Conservation (phyloP, 2,888 invertebrate genomes). For the Drosophila bunnanda region DNA sequence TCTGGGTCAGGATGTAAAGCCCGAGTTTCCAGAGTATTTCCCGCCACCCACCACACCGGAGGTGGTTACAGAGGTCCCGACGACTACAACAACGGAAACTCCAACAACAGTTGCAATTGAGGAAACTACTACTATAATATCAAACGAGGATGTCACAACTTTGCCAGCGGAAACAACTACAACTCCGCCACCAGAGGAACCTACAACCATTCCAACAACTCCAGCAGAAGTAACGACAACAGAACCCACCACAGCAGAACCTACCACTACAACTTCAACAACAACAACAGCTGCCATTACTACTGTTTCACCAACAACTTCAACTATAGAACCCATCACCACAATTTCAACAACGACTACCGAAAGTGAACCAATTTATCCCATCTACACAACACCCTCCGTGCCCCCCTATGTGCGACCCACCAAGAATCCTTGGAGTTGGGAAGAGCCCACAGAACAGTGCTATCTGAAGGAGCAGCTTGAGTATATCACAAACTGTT, state of each 20-base stretch:
- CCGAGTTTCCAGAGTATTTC: constrained; percentile 65
- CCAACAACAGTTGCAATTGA: background rate
- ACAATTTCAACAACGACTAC: constrained; percentile 11
- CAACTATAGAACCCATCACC: constrained; percentile 15
- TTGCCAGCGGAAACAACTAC: constrained; percentile 4
- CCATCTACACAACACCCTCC: constrained; percentile 20
- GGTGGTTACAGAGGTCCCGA: background rate
- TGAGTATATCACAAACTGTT: constrained; percentile 51
- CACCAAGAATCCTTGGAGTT: constrained; percentile 22
- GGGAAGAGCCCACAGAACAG: background rate
- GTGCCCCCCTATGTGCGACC: constrained; percentile 15
- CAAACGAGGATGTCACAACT: background rate
- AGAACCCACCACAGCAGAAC: constrained; percentile 14
- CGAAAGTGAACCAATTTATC: constrained; percentile 6
- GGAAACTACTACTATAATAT: background rate
- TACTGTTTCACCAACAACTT: background rate
- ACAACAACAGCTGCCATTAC: too few species aligned
- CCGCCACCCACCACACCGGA: constrained; percentile 32
- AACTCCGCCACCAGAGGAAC: background rate
- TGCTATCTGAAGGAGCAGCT: constrained; percentile 71
- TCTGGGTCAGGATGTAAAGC: constrained; percentile 68
- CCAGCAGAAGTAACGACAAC: background rate
- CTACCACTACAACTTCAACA: constrained; percentile 2
- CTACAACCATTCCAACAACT: constrained; percentile 2
- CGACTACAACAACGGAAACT: constrained; percentile 13